Conservation (phyloP, 2,113 vertebrate species). For the Isichthys henryi region DNA sequence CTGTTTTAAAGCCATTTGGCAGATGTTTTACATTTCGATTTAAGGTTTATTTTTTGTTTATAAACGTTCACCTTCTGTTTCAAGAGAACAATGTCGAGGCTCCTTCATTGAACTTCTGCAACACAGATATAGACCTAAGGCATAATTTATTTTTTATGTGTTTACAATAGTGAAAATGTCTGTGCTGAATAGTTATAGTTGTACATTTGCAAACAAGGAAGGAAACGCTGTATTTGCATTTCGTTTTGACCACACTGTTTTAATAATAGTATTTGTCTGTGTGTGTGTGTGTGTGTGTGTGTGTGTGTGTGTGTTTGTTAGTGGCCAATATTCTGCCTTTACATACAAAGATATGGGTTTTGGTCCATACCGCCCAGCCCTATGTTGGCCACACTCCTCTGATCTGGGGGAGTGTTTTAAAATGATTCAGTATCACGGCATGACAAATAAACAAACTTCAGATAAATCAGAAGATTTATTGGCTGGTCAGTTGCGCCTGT, state of each 20-base stretch:
- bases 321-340: not conserved
- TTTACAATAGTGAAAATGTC: not conserved
- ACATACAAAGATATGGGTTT: not conserved
- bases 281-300: not conserved
- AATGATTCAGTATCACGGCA: not conserved
- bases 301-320: not conserved
- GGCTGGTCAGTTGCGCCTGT: not conserved
- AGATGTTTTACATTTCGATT: not conserved
- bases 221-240: not conserved
- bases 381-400: not conserved
- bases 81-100: not conserved
- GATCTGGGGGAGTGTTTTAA: not conserved
- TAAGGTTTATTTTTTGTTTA: not conserved
- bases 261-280: not conserved
- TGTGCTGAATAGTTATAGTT: not conserved
- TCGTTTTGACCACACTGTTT: not conserved
- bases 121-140: not conserved
- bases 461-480: not conserved
- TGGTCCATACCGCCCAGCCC: not conserved
- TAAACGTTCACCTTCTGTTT: not conserved
- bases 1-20: not conserved
- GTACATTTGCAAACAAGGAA: not conserved
- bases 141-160: no score
- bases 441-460: not conserved
- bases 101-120: not conserved